phyloP scores from a whole-genome alignment of 2,797 vertebrate species.

The Delichon dasypus region DNA sequence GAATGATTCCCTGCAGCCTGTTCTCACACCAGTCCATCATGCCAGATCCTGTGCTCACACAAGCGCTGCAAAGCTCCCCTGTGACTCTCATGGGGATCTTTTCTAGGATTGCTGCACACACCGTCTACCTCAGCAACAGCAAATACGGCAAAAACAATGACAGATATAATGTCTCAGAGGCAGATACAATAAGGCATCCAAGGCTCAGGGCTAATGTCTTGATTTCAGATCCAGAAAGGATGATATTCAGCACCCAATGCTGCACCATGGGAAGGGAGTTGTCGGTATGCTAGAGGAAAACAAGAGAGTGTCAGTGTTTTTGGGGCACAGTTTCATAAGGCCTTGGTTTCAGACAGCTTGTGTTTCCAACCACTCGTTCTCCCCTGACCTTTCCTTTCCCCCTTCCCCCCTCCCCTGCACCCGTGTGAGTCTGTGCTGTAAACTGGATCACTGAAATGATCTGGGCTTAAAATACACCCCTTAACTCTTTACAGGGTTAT shows the following conservation, averaged over 20 bases:
- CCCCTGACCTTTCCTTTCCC: slow-evolving; percentile 41
- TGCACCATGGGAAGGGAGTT: not conserved
- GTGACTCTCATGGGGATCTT: not conserved
- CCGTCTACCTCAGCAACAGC: not conserved
- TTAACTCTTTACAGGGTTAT: slow-evolving; percentile 54
- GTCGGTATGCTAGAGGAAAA: not conserved
- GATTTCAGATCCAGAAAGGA: not conserved
- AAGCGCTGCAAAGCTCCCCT: not conserved
- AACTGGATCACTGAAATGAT: slow-evolving; percentile 43
- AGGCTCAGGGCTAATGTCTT: not conserved
- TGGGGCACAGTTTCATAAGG: not conserved
- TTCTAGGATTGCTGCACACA: not conserved
- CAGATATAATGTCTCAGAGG: not conserved
- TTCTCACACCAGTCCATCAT: not conserved
- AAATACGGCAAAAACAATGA: not conserved
- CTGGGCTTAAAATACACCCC: slow-evolving; percentile 43
- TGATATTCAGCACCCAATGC: not conserved
- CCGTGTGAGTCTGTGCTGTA: slow-evolving; percentile 1
- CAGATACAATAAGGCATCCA: not conserved
- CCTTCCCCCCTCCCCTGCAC: not conserved
- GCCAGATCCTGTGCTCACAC: not conserved
- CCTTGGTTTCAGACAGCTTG: not conserved
- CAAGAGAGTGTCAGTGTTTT: not conserved
- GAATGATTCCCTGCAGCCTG: not conserved
- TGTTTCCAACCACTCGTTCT: not conserved